Evolutionary conservation across 2,113 vertebrate genomes (phyloP), one percentile per base, ranked within the genome.

Genomic region (Cichladusa arquata): DNA sequence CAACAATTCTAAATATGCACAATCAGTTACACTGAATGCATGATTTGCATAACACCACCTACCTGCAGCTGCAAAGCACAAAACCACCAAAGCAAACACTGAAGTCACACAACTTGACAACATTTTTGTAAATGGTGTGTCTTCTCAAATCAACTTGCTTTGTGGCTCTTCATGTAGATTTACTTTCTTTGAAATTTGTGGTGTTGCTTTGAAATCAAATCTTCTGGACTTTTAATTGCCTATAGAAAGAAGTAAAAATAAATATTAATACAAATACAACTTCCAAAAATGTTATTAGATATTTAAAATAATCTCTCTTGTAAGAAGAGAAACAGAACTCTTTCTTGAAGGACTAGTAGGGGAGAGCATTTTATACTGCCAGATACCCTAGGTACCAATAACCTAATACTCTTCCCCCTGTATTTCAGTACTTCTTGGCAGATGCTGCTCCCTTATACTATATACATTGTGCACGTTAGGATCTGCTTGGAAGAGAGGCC

Each of bases 11-110:
- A 71, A 95, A 90, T 53, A 57, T 29, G 90, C 25, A 79, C 44
- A 86, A 65, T 12, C 51, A 94, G 38, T 33, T 47, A 87, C 58
- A 89, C 28, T 22, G 53, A 90, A 45, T 5, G 29, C 17, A 14
- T 19, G 22, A 83, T 91, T 94, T 89, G 70, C 56, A 77, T 82
- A 83, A 94, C 33, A 51, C 4, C 60, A 95, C 96, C 81, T 94
- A 98, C 98, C 98, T 95, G 96, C 95, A 64, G 97, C 86, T 53
- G 96, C 96, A 95, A 98, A 81, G 82, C 82, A 97, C 79, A 92
- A 88, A 60, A 96, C 95, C 94, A 98, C 95, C 90, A 98, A 94
- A 88, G 95, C 91, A 80, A 98, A 92, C 50, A 97, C 20, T 72
- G 96, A 81, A 34, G 97, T 73, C 79, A 82, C 66, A 65, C 36